phyloP scores from a whole-genome alignment of 92 coral and sea anemone genomes.

The Blastomussa wellsi region DNA sequence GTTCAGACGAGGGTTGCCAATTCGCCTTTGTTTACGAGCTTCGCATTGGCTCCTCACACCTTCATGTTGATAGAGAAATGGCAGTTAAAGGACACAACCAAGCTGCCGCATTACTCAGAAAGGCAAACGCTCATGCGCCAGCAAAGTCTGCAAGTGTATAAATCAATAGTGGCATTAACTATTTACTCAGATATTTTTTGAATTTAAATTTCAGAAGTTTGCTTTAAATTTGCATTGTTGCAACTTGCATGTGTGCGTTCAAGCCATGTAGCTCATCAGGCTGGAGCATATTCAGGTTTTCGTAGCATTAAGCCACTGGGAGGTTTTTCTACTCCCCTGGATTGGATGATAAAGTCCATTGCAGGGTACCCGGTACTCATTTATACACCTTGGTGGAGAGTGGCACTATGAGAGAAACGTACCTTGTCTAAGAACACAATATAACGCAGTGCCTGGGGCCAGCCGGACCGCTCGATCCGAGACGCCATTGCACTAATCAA shows the following conservation, averaged over 20 bases:
- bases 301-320: no score
- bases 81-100: conserved; percentile 22
- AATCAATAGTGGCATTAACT: neutral
- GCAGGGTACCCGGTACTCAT: no score
- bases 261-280: no score
- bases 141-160: conserved; percentile 12
- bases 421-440: no score
- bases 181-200: neutral
- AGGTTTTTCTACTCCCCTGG: no score
- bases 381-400: no score
- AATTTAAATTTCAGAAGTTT: neutral
- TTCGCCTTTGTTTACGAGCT: conserved; percentile 33
- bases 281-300: no score
- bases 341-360: no score
- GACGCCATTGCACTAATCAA: no score
- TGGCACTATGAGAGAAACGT: no score
- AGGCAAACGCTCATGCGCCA: neutral
- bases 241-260: neutral
- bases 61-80: conserved; percentile 24
- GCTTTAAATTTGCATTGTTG: neutral
- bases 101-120: neutral
- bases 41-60: conserved; percentile 31
- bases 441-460: no score
- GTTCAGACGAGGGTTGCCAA: conserved; percentile 14
- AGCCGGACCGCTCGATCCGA: no score